Conservation (phyloP, 2,888 invertebrate genomes). For the Macaria liturata region DNA sequence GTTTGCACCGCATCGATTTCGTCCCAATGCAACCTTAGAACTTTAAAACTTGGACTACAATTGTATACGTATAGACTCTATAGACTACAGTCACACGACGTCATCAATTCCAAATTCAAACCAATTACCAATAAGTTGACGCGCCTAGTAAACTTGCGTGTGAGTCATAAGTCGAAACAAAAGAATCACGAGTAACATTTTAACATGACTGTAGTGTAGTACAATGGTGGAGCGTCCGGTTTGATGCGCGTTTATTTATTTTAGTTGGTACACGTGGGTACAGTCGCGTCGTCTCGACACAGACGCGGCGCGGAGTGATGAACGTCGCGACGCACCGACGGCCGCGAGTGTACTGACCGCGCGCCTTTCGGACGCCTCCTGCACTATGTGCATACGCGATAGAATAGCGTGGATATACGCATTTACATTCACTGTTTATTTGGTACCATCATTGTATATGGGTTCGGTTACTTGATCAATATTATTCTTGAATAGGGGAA, state of each 20-base stretch:
- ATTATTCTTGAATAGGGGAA: conserved; percentile 16
- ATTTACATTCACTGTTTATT: conserved; percentile 29
- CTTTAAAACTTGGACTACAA: background rate
- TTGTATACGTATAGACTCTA: no score
- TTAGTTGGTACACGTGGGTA: conserved; percentile 61
- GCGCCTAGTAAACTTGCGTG: no score
- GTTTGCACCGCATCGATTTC: conserved; percentile 77
- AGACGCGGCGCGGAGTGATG: conserved; percentile 18
- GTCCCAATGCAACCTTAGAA: conserved; percentile 29
- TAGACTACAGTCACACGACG: background rate
- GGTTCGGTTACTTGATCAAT: conserved; percentile 8
- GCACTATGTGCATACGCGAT: conserved; percentile 67
- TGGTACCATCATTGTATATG: conserved; percentile 13
- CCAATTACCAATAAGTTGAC: background rate
- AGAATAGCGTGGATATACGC: conserved; percentile 61
- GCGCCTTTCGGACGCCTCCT: conserved; percentile 60
- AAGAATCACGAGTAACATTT: no score
- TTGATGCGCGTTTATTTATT: conserved; percentile 55
- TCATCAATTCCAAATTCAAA: background rate
- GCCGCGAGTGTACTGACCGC: conserved; percentile 78
- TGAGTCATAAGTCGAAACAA: no score
- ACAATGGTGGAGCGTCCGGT: conserved; percentile 9
- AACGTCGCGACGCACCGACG: conserved; percentile 68
- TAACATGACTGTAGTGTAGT: no score
- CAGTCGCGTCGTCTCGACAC: conserved; percentile 41